These are phyloP conservation scores for Xylocampa areola DNA, from an alignment of 2,888 invertebrate species.

Conservation along the genomic window DNA sequence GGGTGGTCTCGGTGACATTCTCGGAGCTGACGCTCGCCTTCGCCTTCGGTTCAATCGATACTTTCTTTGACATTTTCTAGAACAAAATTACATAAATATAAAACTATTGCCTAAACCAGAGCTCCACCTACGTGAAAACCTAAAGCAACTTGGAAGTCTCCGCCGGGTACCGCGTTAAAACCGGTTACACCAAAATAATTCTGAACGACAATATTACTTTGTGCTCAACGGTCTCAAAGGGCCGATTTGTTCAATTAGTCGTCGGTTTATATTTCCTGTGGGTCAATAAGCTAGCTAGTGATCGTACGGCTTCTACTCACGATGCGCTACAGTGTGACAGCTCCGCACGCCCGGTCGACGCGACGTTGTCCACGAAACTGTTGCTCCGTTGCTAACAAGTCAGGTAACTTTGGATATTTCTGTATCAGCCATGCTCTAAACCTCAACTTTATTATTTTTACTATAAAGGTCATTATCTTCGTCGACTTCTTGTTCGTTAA, in stretches of 20 bases:
- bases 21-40: constrained; percentile 48
- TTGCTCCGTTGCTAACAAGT: constrained; percentile 31
- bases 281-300: constrained; percentile 60
- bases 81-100: constrained; percentile 36
- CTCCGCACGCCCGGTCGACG: constrained; percentile 44
- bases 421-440: constrained; percentile 20
- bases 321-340: constrained; percentile 14
- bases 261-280: constrained; percentile 62
- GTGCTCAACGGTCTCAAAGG: constrained; percentile 34
- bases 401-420: constrained; percentile 44
- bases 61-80: constrained; percentile 73
- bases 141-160: constrained; percentile 32
- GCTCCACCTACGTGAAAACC: constrained; percentile 25
- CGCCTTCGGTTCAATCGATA: constrained; percentile 30
- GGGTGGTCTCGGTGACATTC: constrained; percentile 74
- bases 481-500: constrained; percentile 5
- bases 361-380: constrained; percentile 47
- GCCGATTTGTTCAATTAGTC: constrained; percentile 54
- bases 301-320: constrained; percentile 68
- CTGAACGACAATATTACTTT: constrained; percentile 14
- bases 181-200: constrained; percentile 32
- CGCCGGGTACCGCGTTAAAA: constrained; percentile 28
- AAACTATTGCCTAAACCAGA: constrained; percentile 6
- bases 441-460: constrained; percentile 30
- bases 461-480: constrained; percentile 46